These are phyloP conservation scores for Sterrhoptilus dennistouni DNA, from an alignment of 2,113 vertebrate genomes.

Conservation along the genomic window DNA sequence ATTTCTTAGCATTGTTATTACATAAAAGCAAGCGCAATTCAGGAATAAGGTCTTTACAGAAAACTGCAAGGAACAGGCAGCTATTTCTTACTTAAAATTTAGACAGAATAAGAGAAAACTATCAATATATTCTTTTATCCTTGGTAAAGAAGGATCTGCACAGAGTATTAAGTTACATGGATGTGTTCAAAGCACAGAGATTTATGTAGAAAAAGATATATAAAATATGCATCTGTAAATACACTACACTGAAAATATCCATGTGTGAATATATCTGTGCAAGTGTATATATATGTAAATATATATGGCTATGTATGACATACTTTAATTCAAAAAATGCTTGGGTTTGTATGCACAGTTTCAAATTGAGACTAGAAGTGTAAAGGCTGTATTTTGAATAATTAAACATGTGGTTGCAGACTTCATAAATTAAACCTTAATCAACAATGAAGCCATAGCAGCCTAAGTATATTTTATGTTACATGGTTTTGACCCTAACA, in stretches of 20 bases:
- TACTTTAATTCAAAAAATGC: not conserved
- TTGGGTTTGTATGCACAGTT: not conserved
- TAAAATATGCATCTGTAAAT: not conserved
- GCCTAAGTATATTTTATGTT: not conserved
- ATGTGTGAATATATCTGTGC: not conserved
- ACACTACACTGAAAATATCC: not conserved
- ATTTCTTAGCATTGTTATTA: not conserved
- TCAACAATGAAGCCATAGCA: not conserved
- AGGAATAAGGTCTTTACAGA: not conserved
- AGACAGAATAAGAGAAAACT: not conserved
- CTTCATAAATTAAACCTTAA: not conserved
- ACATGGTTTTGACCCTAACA: not conserved
- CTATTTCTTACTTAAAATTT: not conserved
- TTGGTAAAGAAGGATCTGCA: not conserved
- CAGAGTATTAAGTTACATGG: not conserved
- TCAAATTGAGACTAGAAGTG: not conserved
- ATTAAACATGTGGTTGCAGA: not conserved
- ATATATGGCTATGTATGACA: not conserved
- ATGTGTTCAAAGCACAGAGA: not conserved
- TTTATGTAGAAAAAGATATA: not conserved
- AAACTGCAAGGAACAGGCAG: not conserved
- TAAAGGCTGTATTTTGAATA: not conserved
- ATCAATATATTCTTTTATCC: not conserved
- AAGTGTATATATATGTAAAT: not conserved
- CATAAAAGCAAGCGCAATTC: not conserved